Evolutionary conservation across 2,113 vertebrate species (phyloP).

Genomic region (Cricetomys ansorgei): DNA sequence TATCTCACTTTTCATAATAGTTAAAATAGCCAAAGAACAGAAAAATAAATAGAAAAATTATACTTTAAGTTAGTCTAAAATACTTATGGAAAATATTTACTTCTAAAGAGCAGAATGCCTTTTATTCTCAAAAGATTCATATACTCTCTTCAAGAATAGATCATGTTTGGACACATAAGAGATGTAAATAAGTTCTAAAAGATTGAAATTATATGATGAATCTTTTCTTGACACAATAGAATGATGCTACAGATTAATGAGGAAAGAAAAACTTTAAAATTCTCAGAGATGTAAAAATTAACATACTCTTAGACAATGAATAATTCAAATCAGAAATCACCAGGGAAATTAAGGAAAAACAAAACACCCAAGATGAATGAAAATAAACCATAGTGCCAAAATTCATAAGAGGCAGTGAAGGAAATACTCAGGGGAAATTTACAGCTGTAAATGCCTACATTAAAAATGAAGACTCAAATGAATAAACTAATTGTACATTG

Average conservation of each 20-base stretch:
- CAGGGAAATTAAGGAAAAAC: background rate
- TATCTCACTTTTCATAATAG: background rate
- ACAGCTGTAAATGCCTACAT: background rate
- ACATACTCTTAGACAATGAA: background rate
- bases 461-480: background rate
- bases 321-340: background rate
- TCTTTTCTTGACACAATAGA: background rate
- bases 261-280: background rate
- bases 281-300: background rate
- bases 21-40: background rate
- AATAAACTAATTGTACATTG: background rate
- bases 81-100: background rate
- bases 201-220: background rate
- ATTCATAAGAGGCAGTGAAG: background rate
- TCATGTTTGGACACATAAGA: background rate
- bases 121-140: background rate
- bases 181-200: background rate
- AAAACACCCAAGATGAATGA: background rate
- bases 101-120: background rate
- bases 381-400: background rate
- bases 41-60: background rate
- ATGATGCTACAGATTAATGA: conserved; percentile 30
- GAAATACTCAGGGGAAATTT: background rate
- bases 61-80: background rate
- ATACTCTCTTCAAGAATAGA: background rate